Conservation (phyloP, 2,797 vertebrate species). For the Schizopygopsis malacanthus region DNA sequence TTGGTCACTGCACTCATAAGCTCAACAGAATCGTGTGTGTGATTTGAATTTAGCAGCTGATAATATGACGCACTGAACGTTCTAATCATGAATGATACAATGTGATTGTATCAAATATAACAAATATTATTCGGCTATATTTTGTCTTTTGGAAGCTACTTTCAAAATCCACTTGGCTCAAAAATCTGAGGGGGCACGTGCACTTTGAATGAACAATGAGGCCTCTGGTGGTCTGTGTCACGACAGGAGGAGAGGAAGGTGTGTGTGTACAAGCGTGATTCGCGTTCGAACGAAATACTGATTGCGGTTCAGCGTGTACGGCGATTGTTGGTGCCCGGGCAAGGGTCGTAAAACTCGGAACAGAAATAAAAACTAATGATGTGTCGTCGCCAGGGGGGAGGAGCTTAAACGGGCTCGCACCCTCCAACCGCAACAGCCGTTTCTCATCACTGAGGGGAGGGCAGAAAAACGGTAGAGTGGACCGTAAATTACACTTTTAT, state of each 20-base stretch:
- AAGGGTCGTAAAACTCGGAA: conserved; percentile 76
- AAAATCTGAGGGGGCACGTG: too few relatives aligned
- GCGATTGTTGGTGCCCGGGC: conserved; percentile 72
- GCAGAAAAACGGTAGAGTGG: conserved; percentile 75
- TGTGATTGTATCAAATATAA: too few relatives aligned
- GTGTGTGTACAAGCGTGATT: not conserved
- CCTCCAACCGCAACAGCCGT: conserved; percentile 76
- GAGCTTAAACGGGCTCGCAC: conserved; percentile 68
- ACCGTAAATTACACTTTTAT: conserved; percentile 81
- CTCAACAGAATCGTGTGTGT: too few relatives aligned
- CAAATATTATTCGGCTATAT: too few relatives aligned
- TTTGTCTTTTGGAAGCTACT: too few relatives aligned
- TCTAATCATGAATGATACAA: too few relatives aligned
- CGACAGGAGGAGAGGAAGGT: conserved; percentile 42
- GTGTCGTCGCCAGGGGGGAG: conserved; percentile 80
- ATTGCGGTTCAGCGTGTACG: conserved; percentile 63
- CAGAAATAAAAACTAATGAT: conserved; percentile 84
- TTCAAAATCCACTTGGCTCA: too few relatives aligned
- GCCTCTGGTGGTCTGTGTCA: conserved; percentile 21
- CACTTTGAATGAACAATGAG: too few relatives aligned
- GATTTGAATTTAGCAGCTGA: too few relatives aligned
- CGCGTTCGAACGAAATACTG: conserved; percentile 51
- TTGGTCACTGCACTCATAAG: too few relatives aligned
- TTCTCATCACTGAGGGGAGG: conserved; percentile 82
- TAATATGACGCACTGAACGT: too few relatives aligned